Conservation (phyloP, 2,113 vertebrate genomes). For the Toxotes chatareus region DNA sequence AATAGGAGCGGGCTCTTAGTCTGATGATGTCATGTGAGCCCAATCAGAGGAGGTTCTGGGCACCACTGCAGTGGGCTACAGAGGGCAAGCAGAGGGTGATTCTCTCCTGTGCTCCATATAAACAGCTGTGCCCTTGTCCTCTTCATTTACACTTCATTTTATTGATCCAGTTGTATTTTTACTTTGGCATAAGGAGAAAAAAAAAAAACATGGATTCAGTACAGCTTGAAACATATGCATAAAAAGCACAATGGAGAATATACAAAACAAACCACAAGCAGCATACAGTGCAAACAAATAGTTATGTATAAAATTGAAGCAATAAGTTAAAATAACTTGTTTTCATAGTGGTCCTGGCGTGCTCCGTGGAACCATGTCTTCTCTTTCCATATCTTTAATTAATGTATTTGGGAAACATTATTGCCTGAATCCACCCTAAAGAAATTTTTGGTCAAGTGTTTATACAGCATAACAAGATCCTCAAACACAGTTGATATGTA, state of each 20-base stretch:
- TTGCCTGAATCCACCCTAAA: not conserved
- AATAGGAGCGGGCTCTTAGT: conserved; percentile 60
- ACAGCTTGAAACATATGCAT: no score
- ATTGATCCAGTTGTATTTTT: conserved; percentile 57
- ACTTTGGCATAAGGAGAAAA: no score
- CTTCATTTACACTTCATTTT: conserved; percentile 53
- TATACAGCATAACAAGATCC: not conserved
- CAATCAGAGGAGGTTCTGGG: conserved; percentile 72
- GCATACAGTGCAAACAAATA: no score
- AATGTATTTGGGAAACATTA: not conserved
- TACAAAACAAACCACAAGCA: no score
- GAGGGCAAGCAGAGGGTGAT: conserved; percentile 66
- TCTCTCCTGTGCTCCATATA: conserved; percentile 45
- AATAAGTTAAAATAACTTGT: no score
- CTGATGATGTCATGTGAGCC: conserved; percentile 83
- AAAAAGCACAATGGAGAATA: no score
- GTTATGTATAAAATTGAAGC: no score
- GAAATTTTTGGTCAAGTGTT: not conserved
- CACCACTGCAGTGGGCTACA: conserved; percentile 70
- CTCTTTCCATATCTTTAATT: no score
- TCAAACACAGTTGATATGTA: not conserved
- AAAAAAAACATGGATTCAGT: no score
- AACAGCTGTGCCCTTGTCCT: conserved; percentile 76
- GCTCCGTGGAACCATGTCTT: no score
- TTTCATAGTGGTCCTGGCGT: no score